Percentiles rank a stretch among this genome's conserved stretches.
Evolutionary conservation across 2,797 vertebrate species (phyloP).

Genomic region (Crax fasciolata): DNA sequence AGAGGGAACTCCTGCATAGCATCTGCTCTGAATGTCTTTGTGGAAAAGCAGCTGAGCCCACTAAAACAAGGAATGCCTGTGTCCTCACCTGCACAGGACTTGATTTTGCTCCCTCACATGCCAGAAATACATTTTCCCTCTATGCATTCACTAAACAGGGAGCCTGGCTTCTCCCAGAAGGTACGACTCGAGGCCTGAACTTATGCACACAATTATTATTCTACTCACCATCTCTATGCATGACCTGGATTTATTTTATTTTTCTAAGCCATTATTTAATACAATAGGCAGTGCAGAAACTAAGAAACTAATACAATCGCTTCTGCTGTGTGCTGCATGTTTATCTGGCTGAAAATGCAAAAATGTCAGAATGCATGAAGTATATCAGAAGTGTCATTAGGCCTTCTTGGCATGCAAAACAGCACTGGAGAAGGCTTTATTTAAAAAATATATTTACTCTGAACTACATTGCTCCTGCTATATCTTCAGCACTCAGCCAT

Average conservation of each 20-base stretch:
- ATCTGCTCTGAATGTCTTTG: background rate
- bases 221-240: conserved; percentile 57
- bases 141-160: background rate
- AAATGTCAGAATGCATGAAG: conserved; percentile 44
- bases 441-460: background rate
- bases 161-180: background rate
- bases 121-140: background rate
- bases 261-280: conserved; percentile 63
- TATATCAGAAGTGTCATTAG: conserved; percentile 2
- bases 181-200: background rate
- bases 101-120: background rate
- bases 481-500: background rate
- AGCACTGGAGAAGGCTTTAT: conserved; percentile 14
- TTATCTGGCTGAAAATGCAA: conserved; percentile 53
- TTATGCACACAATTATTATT: conserved; percentile 14
- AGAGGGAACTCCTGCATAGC: background rate
- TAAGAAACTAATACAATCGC: conserved; percentile 53
- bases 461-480: background rate
- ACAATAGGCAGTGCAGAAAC: conserved; percentile 57
- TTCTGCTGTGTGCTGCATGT: conserved; percentile 16
- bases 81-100: background rate
- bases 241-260: conserved; percentile 65
- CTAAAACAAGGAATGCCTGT: background rate
- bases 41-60: background rate
- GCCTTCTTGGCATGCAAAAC: conserved; percentile 22